Conservation (phyloP, 2,888 invertebrate genomes). For the Bhutanitis thaidina region DNA sequence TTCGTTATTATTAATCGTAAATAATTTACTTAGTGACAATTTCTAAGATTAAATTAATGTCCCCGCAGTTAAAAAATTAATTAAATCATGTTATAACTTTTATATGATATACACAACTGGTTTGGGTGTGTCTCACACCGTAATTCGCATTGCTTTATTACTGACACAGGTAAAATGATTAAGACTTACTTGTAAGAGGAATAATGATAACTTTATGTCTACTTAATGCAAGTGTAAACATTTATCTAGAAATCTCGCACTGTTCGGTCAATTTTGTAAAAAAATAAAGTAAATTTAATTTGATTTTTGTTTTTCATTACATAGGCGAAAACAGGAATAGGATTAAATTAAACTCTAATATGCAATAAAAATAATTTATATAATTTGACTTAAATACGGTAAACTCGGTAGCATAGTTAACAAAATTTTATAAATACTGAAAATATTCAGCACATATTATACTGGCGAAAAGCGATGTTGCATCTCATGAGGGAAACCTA, state of each 20-base stretch:
- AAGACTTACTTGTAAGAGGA: constrained; percentile 77
- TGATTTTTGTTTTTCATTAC: constrained; percentile 56
- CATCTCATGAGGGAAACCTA: constrained; percentile 49
- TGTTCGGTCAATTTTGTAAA: constrained; percentile 81
- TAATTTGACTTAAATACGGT: constrained; percentile 75
- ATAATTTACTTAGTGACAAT: constrained; percentile 74
- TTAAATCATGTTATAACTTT: constrained; percentile 70
- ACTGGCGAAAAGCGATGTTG: constrained; percentile 69
- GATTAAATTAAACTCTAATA: constrained; percentile 46
- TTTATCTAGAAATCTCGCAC: constrained; percentile 78
- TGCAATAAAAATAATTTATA: constrained; percentile 79
- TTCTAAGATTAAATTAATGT: constrained; percentile 61
- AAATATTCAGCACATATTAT: constrained; percentile 76
- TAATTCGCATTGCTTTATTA: constrained; percentile 66
- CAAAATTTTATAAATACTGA: constrained; percentile 76
- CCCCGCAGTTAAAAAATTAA: constrained; percentile 38
- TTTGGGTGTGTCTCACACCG: constrained; percentile 47
- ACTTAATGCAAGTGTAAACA: constrained; percentile 80
- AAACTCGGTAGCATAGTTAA: constrained; percentile 77
- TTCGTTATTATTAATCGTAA: constrained; percentile 75
- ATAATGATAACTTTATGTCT: constrained; percentile 78
- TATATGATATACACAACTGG: constrained; percentile 62
- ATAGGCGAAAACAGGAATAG: background rate
- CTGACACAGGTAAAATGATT: constrained; percentile 72
- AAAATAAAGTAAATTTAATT: constrained; percentile 77